Conservation (phyloP, 2,888 invertebrate genomes). For the Coleophora flavipennella region DNA sequence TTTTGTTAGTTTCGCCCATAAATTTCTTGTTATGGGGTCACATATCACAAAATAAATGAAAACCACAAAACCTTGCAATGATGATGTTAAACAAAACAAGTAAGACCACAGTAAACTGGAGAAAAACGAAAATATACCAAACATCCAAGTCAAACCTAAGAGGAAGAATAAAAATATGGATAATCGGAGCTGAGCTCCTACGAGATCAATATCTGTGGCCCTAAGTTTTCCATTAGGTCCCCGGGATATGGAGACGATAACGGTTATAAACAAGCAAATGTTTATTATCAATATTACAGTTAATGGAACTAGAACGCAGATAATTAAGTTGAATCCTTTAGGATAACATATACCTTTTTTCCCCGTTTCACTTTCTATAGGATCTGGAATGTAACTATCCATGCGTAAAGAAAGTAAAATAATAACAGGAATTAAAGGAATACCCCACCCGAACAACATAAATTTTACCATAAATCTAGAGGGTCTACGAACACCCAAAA, state of each 20-base stretch:
- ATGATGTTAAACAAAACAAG: slow-evolving; percentile 75
- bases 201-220: slow-evolving; percentile 44
- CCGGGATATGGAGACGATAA: slow-evolving; percentile 65
- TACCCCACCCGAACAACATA: slow-evolving; percentile 75
- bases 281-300: slow-evolving; percentile 65
- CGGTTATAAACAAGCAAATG: slow-evolving; percentile 64
- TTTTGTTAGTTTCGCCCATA: slow-evolving; percentile 62
- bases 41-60: slow-evolving; percentile 75
- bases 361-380: slow-evolving; percentile 1
- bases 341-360: slow-evolving; percentile 63
- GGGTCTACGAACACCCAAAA: slow-evolving; percentile 72
- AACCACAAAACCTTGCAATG: slow-evolving; percentile 74
- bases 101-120: slow-evolving; percentile 70
- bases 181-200: slow-evolving; percentile 65
- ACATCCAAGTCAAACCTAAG: slow-evolving; percentile 75
- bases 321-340: slow-evolving; percentile 55
- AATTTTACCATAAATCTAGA: slow-evolving; percentile 76
- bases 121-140: slow-evolving; percentile 71
- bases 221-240: slow-evolving; percentile 67
- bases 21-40: slow-evolving; percentile 64
- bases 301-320: slow-evolving; percentile 69
- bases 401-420: slow-evolving; percentile 53
- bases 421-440: slow-evolving; percentile 70
- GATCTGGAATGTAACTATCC: slow-evolving; percentile 54
- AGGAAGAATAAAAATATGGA: slow-evolving; percentile 74